Conservation (phyloP, 1,140 invertebrate species). For the Brachionus rotundiformis region DNA sequence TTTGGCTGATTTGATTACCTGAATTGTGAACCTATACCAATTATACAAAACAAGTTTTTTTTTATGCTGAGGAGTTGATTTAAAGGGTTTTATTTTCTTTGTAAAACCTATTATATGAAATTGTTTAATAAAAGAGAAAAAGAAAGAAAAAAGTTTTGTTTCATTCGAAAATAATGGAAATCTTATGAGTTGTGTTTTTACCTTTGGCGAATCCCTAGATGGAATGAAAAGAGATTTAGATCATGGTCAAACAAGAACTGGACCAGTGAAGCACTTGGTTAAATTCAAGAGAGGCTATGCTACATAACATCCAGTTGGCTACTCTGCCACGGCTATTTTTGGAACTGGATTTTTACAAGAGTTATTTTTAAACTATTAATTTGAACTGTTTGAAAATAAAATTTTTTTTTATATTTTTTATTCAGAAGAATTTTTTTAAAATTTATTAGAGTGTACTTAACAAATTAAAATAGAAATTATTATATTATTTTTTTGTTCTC, state of each 20-base stretch:
- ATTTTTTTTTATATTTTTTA: too few relatives aligned
- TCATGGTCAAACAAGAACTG: too few relatives aligned
- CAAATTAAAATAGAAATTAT: background rate
- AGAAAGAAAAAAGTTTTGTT: background rate
- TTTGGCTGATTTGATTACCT: conserved; percentile 3
- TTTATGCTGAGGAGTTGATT: too few relatives aligned
- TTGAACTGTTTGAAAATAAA: background rate
- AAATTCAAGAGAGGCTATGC: too few relatives aligned
- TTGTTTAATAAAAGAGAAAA: background rate
- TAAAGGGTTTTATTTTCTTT: background rate
- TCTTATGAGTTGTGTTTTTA: background rate
- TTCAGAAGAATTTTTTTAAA: too few relatives aligned
- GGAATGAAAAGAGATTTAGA: background rate
- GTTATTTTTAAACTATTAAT: background rate
- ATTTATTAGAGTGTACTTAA: background rate
- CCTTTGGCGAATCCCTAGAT: background rate
- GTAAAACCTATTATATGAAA: background rate
- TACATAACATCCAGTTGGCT: too few relatives aligned
- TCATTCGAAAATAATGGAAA: background rate
- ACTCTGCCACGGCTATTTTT: too few relatives aligned
- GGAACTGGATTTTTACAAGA: too few relatives aligned
- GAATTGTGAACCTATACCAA: conserved; percentile 6
- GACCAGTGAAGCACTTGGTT: too few relatives aligned
- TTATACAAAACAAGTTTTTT: conserved; percentile 4
- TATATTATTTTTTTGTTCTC: too few relatives aligned